Conservation (phyloP, 2,797 vertebrate species). For the Pelobates cultripes region DNA sequence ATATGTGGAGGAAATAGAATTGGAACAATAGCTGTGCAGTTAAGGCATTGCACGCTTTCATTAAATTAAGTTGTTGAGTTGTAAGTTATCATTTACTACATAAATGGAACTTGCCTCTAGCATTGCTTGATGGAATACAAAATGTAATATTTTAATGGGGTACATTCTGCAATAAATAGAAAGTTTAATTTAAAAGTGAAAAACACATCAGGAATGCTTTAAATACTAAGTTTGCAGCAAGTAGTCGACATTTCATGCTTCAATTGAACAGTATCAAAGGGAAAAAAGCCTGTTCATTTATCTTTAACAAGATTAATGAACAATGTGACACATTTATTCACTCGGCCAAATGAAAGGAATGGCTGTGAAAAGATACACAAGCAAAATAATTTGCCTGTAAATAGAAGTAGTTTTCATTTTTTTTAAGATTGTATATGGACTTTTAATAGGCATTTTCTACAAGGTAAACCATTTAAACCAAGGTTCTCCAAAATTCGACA, state of each 20-base stretch:
- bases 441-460: too few species aligned
- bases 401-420: too few species aligned
- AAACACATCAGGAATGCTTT: constrained; percentile 19
- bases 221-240: constrained; percentile 5
- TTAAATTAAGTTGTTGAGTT: constrained; percentile 5
- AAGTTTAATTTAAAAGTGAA: constrained; percentile 36
- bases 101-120: constrained; percentile 6
- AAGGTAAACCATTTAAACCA: too few species aligned
- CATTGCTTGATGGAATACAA: not conserved
- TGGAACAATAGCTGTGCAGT: too few species aligned
- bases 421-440: too few species aligned
- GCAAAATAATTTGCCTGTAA: too few species aligned
- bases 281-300: not conserved
- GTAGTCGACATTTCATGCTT: constrained; percentile 39
- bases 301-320: constrained; percentile 15
- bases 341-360: too few species aligned
- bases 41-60: not conserved
- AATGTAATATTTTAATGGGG: constrained; percentile 13
- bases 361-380: too few species aligned
- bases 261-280: constrained; percentile 25
- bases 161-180: constrained; percentile 30
- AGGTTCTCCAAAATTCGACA: too few species aligned
- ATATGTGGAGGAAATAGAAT: too few species aligned
- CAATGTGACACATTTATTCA: constrained; percentile 12
- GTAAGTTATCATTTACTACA: constrained; percentile 5